Evolutionary conservation across 2,888 invertebrate species (phyloP), one percentile per base, ranked within the genome.

Genomic region (Andrena bucephala): DNA sequence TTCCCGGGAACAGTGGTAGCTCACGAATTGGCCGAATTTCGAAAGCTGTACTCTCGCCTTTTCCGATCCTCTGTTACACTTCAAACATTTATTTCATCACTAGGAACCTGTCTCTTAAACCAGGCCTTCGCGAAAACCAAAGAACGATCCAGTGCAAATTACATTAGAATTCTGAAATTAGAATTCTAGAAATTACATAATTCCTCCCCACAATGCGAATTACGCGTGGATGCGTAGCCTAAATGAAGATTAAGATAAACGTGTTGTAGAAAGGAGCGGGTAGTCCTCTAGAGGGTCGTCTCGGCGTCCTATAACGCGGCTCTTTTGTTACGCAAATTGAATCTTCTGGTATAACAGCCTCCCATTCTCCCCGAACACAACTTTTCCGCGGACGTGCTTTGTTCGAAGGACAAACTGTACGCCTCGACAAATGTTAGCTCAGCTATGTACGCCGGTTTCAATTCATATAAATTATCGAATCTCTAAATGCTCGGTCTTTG

Each of bases 281-380:
- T 16, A 5, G 52, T 29, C 10, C 48, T 4, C 29, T 42, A 48
- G 67, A 52, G 48, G 36, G 48, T 76, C 66, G 60, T 72, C 77
- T 27, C n/a, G 20, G 20, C 10, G 50, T 24, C 84, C 85, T 84
- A 84, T 80, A 80, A 86, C 76, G 42, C 48, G 75, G 82, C 80
- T 76, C 87, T 85, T 87, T 87, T 80, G 83, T 87, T 63, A 76
- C 73, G 69, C 72, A 87, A 90, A 90, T 90, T 85, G 83, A 73
- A 86, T 85, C 85, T 70, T 29, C 74, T 79, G 62, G 29, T 31
- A 57, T 69, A 57, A 36, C n/a, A 31, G 54, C n/a, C 76, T 6
- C 48, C 48, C 10, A 29, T 42, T 27, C 77, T 20, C 50, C 42
- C 63, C 27, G 8, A 10, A 24, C 33, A 13, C 27, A 70, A 36